Evolutionary conservation across 2,113 vertebrate genomes (phyloP).

Genomic region (Colossoma macropomum): DNA sequence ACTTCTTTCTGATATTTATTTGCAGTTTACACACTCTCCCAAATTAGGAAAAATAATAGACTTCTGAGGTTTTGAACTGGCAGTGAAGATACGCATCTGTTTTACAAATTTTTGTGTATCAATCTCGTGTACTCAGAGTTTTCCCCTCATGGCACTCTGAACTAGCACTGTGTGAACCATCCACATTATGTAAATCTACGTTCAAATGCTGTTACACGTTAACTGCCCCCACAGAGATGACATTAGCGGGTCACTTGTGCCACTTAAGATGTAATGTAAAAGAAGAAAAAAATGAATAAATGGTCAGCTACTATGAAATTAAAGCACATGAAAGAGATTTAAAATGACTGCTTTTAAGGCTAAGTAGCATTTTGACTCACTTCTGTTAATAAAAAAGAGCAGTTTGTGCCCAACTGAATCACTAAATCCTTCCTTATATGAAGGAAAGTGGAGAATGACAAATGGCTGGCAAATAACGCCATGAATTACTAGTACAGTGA

Average conservation of each 20-base stretch:
- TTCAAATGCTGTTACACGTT: not conserved
- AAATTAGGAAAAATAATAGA: no score
- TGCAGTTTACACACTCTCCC: no score
- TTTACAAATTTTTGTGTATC: not conserved
- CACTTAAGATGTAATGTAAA: constrained; percentile 1
- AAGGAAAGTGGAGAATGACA: not conserved
- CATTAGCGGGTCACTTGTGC: not conserved
- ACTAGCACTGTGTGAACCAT: not conserved
- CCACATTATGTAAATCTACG: constrained; percentile 12
- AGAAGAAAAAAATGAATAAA: not conserved
- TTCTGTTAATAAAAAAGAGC: not conserved
- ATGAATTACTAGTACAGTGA: not conserved
- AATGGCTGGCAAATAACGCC: not conserved
- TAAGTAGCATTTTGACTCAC: not conserved
- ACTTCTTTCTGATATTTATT: no score
- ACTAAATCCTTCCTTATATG: constrained; percentile 6
- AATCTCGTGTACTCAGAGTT: no score
- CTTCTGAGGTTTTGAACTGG: no score
- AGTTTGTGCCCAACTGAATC: constrained; percentile 6
- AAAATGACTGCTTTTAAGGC: constrained; percentile 9
- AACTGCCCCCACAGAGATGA: not conserved
- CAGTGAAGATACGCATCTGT: not conserved
- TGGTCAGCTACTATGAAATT: constrained; percentile 14
- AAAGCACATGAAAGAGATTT: not conserved
- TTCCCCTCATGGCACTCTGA: not conserved